Evolutionary conservation across 1,140 invertebrate genomes (phyloP).

Genomic region (Musca vetustissima): DNA sequence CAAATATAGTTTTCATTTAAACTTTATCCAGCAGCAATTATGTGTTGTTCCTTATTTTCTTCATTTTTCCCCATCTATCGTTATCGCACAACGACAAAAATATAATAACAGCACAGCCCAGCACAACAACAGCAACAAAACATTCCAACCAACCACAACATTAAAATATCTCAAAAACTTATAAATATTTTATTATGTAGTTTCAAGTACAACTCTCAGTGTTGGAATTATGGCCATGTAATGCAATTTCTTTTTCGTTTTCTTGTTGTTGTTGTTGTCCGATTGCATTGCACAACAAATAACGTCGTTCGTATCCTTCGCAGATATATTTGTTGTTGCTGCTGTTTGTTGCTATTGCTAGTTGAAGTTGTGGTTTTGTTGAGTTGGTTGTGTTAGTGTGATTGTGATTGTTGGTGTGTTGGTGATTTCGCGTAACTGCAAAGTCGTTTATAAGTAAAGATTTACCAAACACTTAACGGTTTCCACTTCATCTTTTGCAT

Average conservation of each 20-base stretch:
- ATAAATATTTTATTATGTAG: constrained; percentile 16
- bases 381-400: too few relatives aligned
- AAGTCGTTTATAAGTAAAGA: constrained; percentile 8
- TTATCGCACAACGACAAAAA: too few relatives aligned
- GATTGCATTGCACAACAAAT: too few relatives aligned
- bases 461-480: constrained; percentile 20
- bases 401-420: too few relatives aligned
- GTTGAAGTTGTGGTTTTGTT: too few relatives aligned
- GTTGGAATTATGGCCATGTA: neutral
- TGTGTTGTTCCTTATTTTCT: neutral
- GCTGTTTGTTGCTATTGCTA: too few relatives aligned
- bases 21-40: constrained; percentile 15
- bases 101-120: too few relatives aligned
- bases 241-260: neutral
- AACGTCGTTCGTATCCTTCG: too few relatives aligned
- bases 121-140: too few relatives aligned
- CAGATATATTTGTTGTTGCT: too few relatives aligned
- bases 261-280: too few relatives aligned
- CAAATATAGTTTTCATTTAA: constrained; percentile 11
- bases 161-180: constrained; percentile 5
- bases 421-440: neutral
- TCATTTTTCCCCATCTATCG: neutral
- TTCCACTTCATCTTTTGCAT: constrained; percentile 12
- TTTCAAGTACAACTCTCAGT: neutral
- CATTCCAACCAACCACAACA: too few relatives aligned